Conservation (phyloP, 2,113 vertebrate genomes). For the Microcebus griseorufus region DNA sequence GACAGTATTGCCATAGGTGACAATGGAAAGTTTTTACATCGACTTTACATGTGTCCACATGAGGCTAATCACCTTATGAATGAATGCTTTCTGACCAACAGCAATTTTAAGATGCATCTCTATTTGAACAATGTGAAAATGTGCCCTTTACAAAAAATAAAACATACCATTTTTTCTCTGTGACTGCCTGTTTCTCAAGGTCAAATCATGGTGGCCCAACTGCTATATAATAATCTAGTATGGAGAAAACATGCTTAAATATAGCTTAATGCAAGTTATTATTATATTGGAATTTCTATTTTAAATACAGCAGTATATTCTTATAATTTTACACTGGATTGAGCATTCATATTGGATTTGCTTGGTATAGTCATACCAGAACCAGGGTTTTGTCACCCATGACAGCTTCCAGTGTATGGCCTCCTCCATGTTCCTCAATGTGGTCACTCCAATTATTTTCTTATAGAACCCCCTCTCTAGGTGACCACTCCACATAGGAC, state of each 20-base stretch:
- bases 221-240: background rate
- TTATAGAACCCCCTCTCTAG: no score
- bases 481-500: no score
- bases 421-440: no score
- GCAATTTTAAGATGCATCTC: background rate
- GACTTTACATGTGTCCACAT: background rate
- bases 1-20: background rate
- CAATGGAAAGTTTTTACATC: background rate
- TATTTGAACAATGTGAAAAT: background rate
- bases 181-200: background rate
- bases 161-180: background rate
- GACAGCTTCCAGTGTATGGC: background rate
- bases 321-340: no score
- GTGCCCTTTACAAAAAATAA: background rate
- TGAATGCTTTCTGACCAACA: background rate
- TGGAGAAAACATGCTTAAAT: no score
- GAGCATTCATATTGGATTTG: no score
- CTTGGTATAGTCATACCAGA: no score
- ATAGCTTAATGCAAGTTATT: no score
- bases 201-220: background rate
- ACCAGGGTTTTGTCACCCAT: no score
- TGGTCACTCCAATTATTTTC: no score
- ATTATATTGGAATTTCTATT: no score
- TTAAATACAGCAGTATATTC: no score
- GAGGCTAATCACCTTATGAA: background rate